Base-by-base conservation (phyloP, 2,113 vertebrate genomes). In the Oreochromis aureus region DNA sequence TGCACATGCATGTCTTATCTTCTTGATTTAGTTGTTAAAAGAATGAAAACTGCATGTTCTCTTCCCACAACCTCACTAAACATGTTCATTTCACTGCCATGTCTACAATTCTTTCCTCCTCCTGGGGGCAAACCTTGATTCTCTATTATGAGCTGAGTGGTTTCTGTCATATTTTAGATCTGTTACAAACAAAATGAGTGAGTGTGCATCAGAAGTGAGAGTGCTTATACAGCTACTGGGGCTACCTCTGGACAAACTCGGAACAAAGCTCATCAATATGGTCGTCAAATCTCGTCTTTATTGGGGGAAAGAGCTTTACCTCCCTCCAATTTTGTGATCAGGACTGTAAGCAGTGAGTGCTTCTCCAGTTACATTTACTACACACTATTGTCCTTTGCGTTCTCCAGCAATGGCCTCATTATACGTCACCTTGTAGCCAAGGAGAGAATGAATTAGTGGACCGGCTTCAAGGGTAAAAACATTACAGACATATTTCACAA, bases 11-110 rank as follows among this genome's bases (percentile, higher is more conserved):
- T 71, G 39, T 76, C 4, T 32, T 76, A 30, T 5, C 24, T 51
- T 51, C 4, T 48, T 32, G 0, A 76, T 76, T 10, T 66, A 71
- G n/a, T 71, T 48, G 44, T 32, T 76, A 48, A 76, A 76, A 76
- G 24, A 27, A 48, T 0, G 24, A 76, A 30, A 30, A 76, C 44
- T 0, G 15, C 24, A 9, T 76, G 22, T 76, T 48, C 2, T 0
- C 69, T 46, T 46, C 69, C 6, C 12, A 71, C 7, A 73, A 18
- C 5, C 41, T 73, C 22, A 73, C 5, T 6, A 1, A 76, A 76
- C 24, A 7, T 11, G 44, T 51, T 76, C 22, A 19, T 51, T 76
- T 19, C 4, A 54, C 18, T n/a, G 1, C 19, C 53, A 10, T 22
- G 10, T 55, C 22, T 11, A 11, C 11, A 11, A 22, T 6, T 55